These are phyloP conservation scores for Psittacula derbiana DNA, from an alignment of 2,797 vertebrate species.

Conservation along the genomic window DNA sequence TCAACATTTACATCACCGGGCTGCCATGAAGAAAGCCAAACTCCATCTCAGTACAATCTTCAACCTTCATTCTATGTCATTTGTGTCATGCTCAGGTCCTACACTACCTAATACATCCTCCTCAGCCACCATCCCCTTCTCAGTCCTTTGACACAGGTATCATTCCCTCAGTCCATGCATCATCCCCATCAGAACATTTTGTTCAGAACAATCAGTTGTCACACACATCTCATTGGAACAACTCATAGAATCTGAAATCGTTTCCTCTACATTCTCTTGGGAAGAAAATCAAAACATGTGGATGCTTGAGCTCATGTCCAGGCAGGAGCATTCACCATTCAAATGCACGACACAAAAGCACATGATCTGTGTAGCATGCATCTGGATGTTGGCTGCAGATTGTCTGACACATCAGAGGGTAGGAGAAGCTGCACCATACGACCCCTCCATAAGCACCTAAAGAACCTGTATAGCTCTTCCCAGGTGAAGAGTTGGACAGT, in stretches of 20 bases:
- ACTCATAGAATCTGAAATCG: not conserved
- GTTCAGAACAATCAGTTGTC: not conserved
- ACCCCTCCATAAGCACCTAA: not conserved
- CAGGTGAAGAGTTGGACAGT: not conserved
- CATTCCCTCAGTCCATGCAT: accelerated
- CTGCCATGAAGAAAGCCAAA: not conserved
- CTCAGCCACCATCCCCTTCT: not conserved
- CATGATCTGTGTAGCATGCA: not conserved
- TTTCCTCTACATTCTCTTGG: not conserved
- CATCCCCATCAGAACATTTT: not conserved
- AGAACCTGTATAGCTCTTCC: not conserved
- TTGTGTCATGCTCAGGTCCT: not conserved
- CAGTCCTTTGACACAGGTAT: not conserved
- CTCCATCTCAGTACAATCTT: not conserved
- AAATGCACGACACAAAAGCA: accelerated
- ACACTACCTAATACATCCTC: not conserved
- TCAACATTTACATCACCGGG: not conserved
- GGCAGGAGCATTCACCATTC: not conserved
- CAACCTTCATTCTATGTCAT: not conserved
- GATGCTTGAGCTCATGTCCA: not conserved
- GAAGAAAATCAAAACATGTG: not conserved
- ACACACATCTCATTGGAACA: not conserved
- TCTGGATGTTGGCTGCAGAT: not conserved
- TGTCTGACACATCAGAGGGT: not conserved
- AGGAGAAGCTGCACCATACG: not conserved